A percentile compares a stretch with the other conserved stretches of the same genome.
Conservation (phyloP, 2,113 vertebrate species). For the Sapayoa aenigma region DNA sequence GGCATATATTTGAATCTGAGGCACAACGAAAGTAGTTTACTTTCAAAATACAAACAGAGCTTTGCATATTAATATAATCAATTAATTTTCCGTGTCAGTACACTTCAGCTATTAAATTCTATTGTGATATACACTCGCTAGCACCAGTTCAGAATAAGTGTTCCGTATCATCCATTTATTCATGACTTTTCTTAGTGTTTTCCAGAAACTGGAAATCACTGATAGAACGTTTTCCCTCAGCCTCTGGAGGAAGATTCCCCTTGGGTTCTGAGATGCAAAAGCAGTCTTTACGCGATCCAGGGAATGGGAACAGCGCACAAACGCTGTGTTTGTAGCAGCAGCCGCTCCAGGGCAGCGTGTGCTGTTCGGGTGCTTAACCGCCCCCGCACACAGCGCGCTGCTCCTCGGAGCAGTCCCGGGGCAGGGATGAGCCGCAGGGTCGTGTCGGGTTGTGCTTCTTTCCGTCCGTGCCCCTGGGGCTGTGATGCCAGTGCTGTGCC, state of each 20-base stretch:
- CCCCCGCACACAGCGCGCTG: too few species aligned
- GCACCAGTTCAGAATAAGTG: neutral
- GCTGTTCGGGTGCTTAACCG: too few species aligned
- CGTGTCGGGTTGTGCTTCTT: too few species aligned
- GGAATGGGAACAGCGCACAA: too few species aligned
- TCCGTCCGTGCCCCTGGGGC: too few species aligned
- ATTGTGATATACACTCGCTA: neutral
- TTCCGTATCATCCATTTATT: neutral
- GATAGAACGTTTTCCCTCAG: neutral
- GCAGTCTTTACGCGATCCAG: neutral
- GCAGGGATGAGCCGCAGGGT: too few species aligned
- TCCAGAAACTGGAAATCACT: neutral
- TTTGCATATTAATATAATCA: slow-evolving; percentile 35
- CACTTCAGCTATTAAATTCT: slow-evolving; percentile 48
- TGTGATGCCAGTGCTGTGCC: too few species aligned
- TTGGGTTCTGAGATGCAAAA: neutral
- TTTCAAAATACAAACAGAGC: slow-evolving; percentile 14
- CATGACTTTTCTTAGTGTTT: neutral
- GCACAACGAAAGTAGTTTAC: slow-evolving; percentile 24
- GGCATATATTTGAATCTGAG: slow-evolving; percentile 46
- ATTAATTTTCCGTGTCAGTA: slow-evolving; percentile 27
- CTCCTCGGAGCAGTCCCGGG: too few species aligned
- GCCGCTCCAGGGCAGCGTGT: too few species aligned
- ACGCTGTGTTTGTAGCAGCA: too few species aligned
- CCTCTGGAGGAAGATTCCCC: neutral